phyloP scores from a whole-genome alignment of 92 coral and sea anemone species.

The Bergia sp. region DNA sequence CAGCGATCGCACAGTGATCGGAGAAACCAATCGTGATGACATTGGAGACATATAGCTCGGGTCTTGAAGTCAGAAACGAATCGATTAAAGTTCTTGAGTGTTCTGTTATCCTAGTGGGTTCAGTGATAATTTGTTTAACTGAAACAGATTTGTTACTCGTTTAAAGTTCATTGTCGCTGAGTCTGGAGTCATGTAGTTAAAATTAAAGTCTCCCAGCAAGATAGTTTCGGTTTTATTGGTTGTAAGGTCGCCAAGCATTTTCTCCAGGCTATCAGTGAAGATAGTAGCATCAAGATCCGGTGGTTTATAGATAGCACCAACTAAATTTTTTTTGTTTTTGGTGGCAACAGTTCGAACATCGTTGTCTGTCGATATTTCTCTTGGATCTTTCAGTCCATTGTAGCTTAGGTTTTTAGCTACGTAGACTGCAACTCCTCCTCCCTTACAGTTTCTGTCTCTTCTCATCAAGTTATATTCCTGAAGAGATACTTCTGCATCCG shows the following conservation, averaged over 20 bases:
- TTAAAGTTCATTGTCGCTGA: conserved; percentile 13
- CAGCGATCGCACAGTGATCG: conserved; percentile 28
- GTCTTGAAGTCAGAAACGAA: conserved; percentile 44
- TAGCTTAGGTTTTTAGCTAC: conserved; percentile 3
- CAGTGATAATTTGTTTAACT: conserved; percentile 7
- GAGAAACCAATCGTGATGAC: conserved; percentile 38
- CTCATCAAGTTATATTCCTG: not conserved
- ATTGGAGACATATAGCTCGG: not conserved
- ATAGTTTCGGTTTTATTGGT: conserved; percentile 43
- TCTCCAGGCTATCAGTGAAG: not conserved
- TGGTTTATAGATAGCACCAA: conserved; percentile 22
- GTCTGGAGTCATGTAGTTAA: conserved; percentile 29
- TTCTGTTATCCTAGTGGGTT: conserved; percentile 15
- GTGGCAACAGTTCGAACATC: conserved; percentile 59
- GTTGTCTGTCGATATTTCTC: conserved; percentile 24
- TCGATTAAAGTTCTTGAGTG: conserved; percentile 40
- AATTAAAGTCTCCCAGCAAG: conserved; percentile 50
- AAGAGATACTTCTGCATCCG: conserved; percentile 29
- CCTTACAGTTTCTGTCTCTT: not conserved
- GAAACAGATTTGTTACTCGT: conserved; percentile 3
- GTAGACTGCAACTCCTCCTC: conserved; percentile 47
- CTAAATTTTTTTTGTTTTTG: not conserved
- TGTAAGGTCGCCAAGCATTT: conserved; percentile 8
- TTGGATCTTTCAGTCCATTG: not conserved
- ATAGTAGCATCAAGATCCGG: conserved; percentile 46